Evolutionary conservation across 2,888 invertebrate species (phyloP), one percentile per base, ranked within the genome.

Genomic region (Ichneumoninae sp.): DNA sequence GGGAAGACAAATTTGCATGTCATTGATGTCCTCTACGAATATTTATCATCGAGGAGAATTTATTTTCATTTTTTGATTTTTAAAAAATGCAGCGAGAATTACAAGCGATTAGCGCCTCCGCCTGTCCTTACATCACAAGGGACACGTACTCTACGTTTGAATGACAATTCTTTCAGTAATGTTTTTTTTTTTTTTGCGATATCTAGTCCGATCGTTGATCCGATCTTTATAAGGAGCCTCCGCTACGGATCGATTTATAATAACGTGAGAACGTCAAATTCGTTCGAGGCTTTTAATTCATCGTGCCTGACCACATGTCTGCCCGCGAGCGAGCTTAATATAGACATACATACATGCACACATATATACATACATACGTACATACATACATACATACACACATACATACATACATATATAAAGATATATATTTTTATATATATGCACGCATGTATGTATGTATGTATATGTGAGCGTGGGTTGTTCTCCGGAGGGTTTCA

Each of bases 401-500:
- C 2, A 30, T 30, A 40, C 1, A 40, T 44, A 74, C 85, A 87
- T 75, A 88, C 47, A 8, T 40, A 40, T 3, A 40, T 10, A 44
- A 3, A 3, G 13, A 16, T 16, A 16, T 47, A 3, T 3, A 16
- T 4, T 4, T 16, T 16, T 16, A 47, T 3, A 47, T 16, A 16
- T 3, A 4, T 16, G 16, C 1, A 40, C 10, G 0, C 7, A 7
- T 33, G n/a, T n/a, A 30, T 30, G 5, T 30, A 30, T 36, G 36
- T 36, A 36, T 36, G 8, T 1, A 40, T 10, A 10, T 40, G 0
- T 0, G 16, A 3, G 88, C 87, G 88, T 90, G 83, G 90, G 88
- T 76, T 57, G 72, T 71, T 69, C 44, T 22, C 10, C 22, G 26
- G 26, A 87, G 86, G 86, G 87, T 90, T 89, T 86, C 89, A 88